Evolutionary conservation across 2,113 vertebrate species (phyloP), one percentile per base, ranked within the genome.

Genomic region (Ictalurus furcatus): DNA sequence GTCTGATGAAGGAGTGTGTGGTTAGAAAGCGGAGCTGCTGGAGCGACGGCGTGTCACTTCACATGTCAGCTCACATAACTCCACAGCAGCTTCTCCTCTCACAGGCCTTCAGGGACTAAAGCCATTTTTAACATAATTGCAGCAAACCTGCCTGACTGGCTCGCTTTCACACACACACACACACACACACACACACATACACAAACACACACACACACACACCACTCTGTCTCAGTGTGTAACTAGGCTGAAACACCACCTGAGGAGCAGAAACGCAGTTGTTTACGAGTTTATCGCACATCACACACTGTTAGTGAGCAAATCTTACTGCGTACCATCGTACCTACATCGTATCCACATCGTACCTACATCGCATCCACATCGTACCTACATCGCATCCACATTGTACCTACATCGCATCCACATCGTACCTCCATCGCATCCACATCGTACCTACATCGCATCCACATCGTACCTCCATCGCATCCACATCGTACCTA

Each of bases 71-170:
- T 92, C 88, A 88, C 88, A 90, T 85, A 81, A 82, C 69, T 65
- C 61, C 58, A 28, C 67, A 52, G 34, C 73, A 85, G 58, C 69
- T 67, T 78, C 71, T 61, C 78, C 48, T 92, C 87, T 91, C 67
- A 94, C 92, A 91, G 93, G 92, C 94, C 94, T 90, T 4, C 78
- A 93, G 94, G 94, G 92, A 93, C 92, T 89, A 71, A 94, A 93
- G 92, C 90, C 88, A 94, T 95, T 95, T 95, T 95, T 96, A 93
- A 93, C 93, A 93, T 94, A 95, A 96, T 95, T 95, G 93, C 92
- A 92, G 92, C 93, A 95, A 95, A 96, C 95, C 94, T 94, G 94
- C 94, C 93, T 84, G 91, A 96, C 95, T 93, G 93, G 96, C 94
- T 96, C 86, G 91, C 90, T 3, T 54, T 59, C 54, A 56, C 16